Evolutionary conservation across 2,888 invertebrate genomes (phyloP).

Genomic region (Homarus gammarus): DNA sequence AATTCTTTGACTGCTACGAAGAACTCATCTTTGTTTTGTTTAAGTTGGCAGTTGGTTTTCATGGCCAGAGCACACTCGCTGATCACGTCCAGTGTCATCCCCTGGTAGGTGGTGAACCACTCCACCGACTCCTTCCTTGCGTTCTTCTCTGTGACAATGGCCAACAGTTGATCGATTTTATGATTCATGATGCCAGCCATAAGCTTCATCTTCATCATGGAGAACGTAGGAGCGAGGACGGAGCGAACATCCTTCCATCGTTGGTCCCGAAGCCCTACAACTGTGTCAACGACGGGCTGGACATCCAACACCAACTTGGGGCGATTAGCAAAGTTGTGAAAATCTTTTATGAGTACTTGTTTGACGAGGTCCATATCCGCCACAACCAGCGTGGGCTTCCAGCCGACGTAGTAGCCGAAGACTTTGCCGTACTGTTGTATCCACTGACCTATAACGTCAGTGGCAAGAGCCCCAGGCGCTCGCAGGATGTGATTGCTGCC

Average conservation of each 20-base stretch:
- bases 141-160: constrained; percentile 57
- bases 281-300: constrained; percentile 67
- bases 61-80: constrained; percentile 81
- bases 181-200: constrained; percentile 80
- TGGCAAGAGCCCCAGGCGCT: constrained; percentile 24
- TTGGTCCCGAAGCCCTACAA: constrained; percentile 78
- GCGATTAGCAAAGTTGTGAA: constrained; percentile 78
- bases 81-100: constrained; percentile 81
- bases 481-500: constrained; percentile 66
- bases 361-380: constrained; percentile 77
- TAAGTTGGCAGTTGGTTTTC: constrained; percentile 79
- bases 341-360: constrained; percentile 78
- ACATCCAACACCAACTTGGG: constrained; percentile 76
- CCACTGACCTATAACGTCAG: constrained; percentile 68
- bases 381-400: constrained; percentile 64
- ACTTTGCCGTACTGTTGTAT: constrained; percentile 64
- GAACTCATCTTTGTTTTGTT: constrained; percentile 79
- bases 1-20: constrained; percentile 78
- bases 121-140: constrained; percentile 78
- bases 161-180: constrained; percentile 79
- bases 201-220: constrained; percentile 80
- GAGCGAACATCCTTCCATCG: constrained; percentile 82
- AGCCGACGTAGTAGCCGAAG: constrained; percentile 72
- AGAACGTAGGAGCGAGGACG: constrained; percentile 81
- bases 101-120: constrained; percentile 80